Evolutionary conservation across 2,888 invertebrate species (phyloP), one percentile per base, ranked within the genome.

Genomic region (Volucella bombylans): DNA sequence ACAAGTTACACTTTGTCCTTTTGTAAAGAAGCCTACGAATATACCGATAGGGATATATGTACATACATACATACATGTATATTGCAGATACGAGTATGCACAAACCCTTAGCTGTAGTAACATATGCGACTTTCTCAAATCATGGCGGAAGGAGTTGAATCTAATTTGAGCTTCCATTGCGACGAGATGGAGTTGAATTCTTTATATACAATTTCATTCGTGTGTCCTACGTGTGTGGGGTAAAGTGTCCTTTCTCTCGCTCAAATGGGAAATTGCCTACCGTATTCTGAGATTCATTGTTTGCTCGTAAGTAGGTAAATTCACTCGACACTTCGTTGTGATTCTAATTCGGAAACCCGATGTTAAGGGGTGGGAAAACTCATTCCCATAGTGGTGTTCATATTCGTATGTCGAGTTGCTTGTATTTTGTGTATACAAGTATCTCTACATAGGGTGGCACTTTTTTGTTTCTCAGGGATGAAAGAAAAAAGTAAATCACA

Each of bases 291-390:
- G 85, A 81, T 85, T 85, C 85, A 85, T 81, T 85, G 85, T 80
- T 80, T 72, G 76, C 76, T 76, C 69, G 81, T 85, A 85, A 85
- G 85, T 85, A 85, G 85, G 85, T 85, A 85, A 85, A 85, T 85
- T 85, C 81, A 85, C 85, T 85, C 76, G 76, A 85, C 85, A 85
- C 85, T 85, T 85, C 55, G 81, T 85, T 77, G 76, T 85, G 85
- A 85, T 85, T 85, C 85, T 85, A 81, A 85, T 81, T 85, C 61
- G 62, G 76, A 62, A 65, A 72, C 76, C 72, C 74, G 59, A 55
- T 77, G 68, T 62, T 38, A 61, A 57, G 43, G 55, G 61, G 54
- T 39, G 80, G 71, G 55, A 62, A 50, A 52, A 72, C 31, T 55
- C 67, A 65, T 62, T 71, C 31, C 31, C 31, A 31, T 31, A 31